phyloP scores from a whole-genome alignment of 2,797 vertebrate genomes.

The Dendrocincla tyrannina region DNA sequence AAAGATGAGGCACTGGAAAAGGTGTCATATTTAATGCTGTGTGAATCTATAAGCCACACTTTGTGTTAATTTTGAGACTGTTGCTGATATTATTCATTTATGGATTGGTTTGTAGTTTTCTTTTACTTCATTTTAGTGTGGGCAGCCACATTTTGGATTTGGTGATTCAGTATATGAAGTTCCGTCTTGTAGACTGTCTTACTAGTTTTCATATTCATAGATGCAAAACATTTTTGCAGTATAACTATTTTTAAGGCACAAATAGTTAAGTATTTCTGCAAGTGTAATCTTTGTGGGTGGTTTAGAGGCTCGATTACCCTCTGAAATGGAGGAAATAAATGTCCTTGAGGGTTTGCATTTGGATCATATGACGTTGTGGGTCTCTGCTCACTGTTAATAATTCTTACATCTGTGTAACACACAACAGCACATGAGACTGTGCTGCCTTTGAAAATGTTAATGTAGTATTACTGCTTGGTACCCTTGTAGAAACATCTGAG shows the following conservation, averaged over 20 bases:
- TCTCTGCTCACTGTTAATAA: conserved; percentile 2
- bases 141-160: neutral
- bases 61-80: neutral
- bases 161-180: neutral
- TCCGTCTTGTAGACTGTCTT: neutral
- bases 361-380: neutral
- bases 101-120: neutral
- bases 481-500: neutral
- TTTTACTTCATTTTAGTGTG: neutral
- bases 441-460: neutral
- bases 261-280: conserved; percentile 62
- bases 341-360: conserved; percentile 45
- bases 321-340: conserved; percentile 53
- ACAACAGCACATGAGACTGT: neutral
- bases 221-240: neutral
- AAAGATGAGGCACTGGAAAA: neutral
- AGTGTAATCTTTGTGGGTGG: conserved; percentile 54
- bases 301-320: conserved; percentile 54
- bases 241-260: conserved; percentile 21
- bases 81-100: neutral
- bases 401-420: neutral
- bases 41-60: neutral
- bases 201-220: neutral
- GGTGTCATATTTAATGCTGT: neutral
- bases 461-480: neutral